Conservation (phyloP, 2,888 invertebrate species). For the Gonocerus acuteangulatus region DNA sequence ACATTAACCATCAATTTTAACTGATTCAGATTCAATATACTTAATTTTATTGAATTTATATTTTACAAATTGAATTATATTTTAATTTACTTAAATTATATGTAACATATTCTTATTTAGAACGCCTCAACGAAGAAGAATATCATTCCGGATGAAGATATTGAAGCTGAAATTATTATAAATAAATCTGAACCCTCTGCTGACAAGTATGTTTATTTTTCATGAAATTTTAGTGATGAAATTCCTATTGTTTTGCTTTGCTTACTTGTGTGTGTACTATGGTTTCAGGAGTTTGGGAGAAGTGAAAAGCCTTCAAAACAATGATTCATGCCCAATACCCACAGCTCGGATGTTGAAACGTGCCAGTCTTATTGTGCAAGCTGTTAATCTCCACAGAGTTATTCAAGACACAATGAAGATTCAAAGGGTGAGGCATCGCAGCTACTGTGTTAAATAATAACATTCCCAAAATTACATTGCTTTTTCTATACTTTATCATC, state of each 20-base stretch:
- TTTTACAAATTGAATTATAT: too few species aligned
- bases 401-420: conserved; percentile 51
- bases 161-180: conserved; percentile 18
- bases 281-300: conserved; percentile 24
- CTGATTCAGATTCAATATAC: too few species aligned
- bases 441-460: not conserved
- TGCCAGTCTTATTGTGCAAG: conserved; percentile 55
- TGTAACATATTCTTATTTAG: too few species aligned
- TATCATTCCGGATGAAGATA: not conserved
- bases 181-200: not conserved
- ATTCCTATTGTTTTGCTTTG: too few species aligned
- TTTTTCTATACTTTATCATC: too few species aligned
- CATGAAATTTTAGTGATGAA: too few species aligned
- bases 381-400: conserved; percentile 53
- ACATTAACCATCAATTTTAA: too few species aligned
- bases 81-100: too few species aligned
- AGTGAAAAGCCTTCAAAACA: not conserved
- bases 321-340: not conserved
- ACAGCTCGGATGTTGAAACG: conserved; percentile 49
- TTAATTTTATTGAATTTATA: too few species aligned
- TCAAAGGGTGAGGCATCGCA: conserved; percentile 43
- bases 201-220: conserved; percentile 7
- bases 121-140: too few species aligned
- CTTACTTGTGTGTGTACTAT: too few species aligned
- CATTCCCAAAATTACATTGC: too few species aligned